Evolutionary conservation across 2,888 invertebrate species (phyloP).

Genomic region (Drosophila cyrtoloma): DNA sequence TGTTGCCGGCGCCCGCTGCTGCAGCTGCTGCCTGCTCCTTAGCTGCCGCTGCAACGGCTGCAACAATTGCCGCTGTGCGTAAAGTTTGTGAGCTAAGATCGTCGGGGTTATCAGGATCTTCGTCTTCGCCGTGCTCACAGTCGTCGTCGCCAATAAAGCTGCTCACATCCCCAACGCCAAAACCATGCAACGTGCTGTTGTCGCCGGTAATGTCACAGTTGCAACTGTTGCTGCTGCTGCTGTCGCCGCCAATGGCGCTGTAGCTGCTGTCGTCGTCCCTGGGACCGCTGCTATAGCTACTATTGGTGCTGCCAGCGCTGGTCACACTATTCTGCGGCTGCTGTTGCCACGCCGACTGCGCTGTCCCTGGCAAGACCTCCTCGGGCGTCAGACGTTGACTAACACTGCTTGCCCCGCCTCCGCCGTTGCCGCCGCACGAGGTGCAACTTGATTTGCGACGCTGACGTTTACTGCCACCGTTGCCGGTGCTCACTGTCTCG

Average conservation of each 20-base stretch:
- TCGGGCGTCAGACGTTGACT: slow-evolving; percentile 68
- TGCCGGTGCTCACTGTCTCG: slow-evolving; percentile 25
- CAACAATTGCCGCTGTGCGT: slow-evolving; percentile 75
- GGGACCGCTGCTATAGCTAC: slow-evolving; percentile 67
- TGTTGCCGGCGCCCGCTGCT: slow-evolving; percentile 45
- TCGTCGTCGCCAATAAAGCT: slow-evolving; percentile 79
- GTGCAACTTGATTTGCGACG: slow-evolving; percentile 70
- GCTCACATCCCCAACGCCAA: slow-evolving; percentile 80
- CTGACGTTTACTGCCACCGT: slow-evolving; percentile 52
- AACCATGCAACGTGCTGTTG: slow-evolving; percentile 82
- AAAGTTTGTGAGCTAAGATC: slow-evolving; percentile 68
- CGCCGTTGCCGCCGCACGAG: slow-evolving; percentile 53
- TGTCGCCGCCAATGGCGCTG: slow-evolving; percentile 69
- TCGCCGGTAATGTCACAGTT: slow-evolving; percentile 84
- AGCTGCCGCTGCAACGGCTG: slow-evolving; percentile 70
- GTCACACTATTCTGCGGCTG: slow-evolving; percentile 74
- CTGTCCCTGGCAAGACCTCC: slow-evolving; percentile 51
- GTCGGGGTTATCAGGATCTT: slow-evolving; percentile 55
- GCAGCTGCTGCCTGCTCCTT: slow-evolving; percentile 52
- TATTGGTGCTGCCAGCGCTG: slow-evolving; percentile 72
- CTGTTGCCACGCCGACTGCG: slow-evolving; percentile 65
- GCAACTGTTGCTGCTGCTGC: slow-evolving; percentile 83
- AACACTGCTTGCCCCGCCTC: slow-evolving; percentile 30
- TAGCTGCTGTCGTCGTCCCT: slow-evolving; percentile 71
- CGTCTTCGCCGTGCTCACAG: slow-evolving; percentile 58